These are phyloP conservation scores for Dendrocincla tyrannina DNA, from an alignment of 2,797 vertebrate genomes.

Conservation along the genomic window DNA sequence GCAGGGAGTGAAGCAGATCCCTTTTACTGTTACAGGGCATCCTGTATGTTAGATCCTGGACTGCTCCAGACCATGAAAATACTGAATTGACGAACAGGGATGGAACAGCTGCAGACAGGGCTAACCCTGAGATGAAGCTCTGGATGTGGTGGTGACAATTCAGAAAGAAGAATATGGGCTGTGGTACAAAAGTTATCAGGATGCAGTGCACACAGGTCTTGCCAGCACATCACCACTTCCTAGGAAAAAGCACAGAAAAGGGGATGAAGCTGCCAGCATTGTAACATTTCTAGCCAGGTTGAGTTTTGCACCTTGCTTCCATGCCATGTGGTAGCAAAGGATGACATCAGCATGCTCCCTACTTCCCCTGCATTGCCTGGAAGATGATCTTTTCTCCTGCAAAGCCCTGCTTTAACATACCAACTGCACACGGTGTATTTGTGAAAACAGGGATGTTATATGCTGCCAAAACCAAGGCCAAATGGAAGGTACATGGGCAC, in stretches of 20 bases:
- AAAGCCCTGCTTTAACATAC: not conserved
- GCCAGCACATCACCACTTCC: not conserved
- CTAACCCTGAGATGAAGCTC: not conserved
- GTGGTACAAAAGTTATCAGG: not conserved
- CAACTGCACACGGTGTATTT: rapidly evolving
- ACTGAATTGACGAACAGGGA: not conserved
- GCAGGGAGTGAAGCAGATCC: not conserved
- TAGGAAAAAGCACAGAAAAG: not conserved
- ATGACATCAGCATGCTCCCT: not conserved
- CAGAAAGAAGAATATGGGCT: not conserved
- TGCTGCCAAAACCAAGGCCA: not conserved
- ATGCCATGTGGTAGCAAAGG: rapidly evolving
- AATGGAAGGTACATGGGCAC: rapidly evolving
- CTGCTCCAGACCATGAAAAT: not conserved
- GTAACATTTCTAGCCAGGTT: not conserved
- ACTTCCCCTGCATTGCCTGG: not conserved
- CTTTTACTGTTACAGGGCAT: not conserved
- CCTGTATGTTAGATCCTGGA: not conserved
- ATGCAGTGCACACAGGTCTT: not conserved
- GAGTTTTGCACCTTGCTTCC: not conserved
- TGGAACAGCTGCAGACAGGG: not conserved
- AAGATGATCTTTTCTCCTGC: not conserved
- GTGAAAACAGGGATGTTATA: not conserved
- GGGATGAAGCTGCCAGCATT: not conserved
- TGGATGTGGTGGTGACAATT: not conserved